Evolutionary conservation across 2,113 vertebrate species (phyloP).

Genomic region (Protomyctophum bolini): DNA sequence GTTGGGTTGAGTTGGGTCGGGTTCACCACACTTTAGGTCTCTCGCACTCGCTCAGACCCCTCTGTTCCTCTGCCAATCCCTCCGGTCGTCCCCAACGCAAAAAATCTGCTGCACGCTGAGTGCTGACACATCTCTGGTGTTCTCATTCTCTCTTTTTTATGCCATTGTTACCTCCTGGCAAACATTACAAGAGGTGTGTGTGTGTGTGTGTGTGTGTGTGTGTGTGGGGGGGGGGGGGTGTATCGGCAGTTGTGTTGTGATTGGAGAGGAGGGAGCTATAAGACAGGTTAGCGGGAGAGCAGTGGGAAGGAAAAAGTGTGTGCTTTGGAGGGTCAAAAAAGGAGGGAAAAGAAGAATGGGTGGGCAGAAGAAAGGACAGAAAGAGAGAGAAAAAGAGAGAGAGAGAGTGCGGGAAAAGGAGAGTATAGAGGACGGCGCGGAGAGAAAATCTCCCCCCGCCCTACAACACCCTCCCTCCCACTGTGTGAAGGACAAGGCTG

Average conservation of each 20-base stretch:
- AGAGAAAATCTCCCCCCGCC: slow-evolving; percentile 38
- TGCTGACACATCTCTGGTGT: too few species aligned
- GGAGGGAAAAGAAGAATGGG: slow-evolving; percentile 52
- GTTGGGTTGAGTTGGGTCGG: background rate
- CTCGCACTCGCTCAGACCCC: too few species aligned
- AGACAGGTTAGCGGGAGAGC: slow-evolving; percentile 21
- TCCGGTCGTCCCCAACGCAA: too few species aligned
- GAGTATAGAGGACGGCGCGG: slow-evolving; percentile 52
- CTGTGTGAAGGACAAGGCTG: slow-evolving; percentile 79
- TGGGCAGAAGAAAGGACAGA: slow-evolving; percentile 59
- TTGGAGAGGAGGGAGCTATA: slow-evolving; percentile 40
- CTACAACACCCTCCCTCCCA: slow-evolving; percentile 34
- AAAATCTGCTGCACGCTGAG: too few species aligned
- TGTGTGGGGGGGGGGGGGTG: slow-evolving; percentile 27
- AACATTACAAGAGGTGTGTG: background rate
- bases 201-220: slow-evolving; percentile 1
- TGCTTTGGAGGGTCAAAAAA: slow-evolving; percentile 32
- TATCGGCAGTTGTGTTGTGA: slow-evolving; percentile 39
- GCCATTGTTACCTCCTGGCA: background rate
- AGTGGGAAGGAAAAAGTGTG: slow-evolving; percentile 24
- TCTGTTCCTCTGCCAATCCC: too few species aligned
- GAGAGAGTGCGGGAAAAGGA: background rate
- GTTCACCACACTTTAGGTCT: too few species aligned
- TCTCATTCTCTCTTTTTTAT: background rate
- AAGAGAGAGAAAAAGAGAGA: slow-evolving; percentile 48